These are phyloP conservation scores for Cephalopterus ornatus DNA, from an alignment of 2,113 vertebrate species.

Conservation along the genomic window DNA sequence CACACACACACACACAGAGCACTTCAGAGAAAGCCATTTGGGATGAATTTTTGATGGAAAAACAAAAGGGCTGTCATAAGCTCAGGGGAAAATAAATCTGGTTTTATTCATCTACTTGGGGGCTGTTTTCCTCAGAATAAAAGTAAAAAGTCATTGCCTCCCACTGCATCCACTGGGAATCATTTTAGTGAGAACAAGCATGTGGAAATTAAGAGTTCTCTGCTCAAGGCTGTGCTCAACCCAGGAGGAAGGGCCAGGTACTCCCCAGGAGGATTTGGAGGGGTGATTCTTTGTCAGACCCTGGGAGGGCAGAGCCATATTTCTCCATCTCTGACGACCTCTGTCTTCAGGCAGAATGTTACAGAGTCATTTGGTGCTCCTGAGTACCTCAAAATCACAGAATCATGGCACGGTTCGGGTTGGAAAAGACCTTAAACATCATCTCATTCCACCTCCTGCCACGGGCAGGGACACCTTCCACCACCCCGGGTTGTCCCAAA, in stretches of 20 bases:
- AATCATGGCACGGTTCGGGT: neutral
- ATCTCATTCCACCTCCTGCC: neutral
- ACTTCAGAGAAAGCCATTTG: neutral
- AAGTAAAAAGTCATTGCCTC: neutral
- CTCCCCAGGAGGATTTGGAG: neutral
- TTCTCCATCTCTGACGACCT: neutral
- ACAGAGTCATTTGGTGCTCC: neutral
- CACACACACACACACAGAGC: accelerated
- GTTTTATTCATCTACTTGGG: neutral
- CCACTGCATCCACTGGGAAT: neutral
- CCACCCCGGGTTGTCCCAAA: neutral
- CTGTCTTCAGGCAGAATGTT: accelerated
- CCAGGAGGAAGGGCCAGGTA: no score
- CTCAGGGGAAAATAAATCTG: neutral
- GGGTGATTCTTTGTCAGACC: neutral
- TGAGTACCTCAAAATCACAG: neutral
- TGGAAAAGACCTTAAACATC: neutral
- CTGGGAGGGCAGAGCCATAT: neutral
- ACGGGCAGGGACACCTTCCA: neutral
- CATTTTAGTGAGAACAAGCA: accelerated
- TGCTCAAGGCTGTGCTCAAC: accelerated
- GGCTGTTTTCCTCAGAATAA: neutral
- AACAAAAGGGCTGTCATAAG: neutral
- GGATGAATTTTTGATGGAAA: neutral
- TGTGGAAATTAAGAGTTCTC: accelerated